Conservation (phyloP, 2,797 vertebrate genomes). For the Rhinatrema bivittatum region DNA sequence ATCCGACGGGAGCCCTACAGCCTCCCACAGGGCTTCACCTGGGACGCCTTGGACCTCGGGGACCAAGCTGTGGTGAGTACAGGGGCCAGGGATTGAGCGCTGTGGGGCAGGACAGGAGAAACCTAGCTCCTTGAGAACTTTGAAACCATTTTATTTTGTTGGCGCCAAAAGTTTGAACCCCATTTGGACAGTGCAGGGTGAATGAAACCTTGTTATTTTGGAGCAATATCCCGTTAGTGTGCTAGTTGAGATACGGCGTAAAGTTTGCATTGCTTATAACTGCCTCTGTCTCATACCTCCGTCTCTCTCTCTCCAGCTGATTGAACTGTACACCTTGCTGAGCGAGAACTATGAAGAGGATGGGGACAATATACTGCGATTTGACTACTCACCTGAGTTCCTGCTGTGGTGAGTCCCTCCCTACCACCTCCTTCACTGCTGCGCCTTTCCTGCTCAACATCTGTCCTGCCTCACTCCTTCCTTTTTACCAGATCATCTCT, state of each 20-base stretch:
- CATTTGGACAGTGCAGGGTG: too few species aligned
- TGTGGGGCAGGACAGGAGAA: not conserved
- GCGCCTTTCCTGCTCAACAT: too few species aligned
- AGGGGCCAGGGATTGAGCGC: not conserved
- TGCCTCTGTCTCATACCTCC: not conserved
- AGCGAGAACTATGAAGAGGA: constrained; percentile 98
- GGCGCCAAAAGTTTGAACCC: too few species aligned
- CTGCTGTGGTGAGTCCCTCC: constrained; percentile 84
- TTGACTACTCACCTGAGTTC: constrained; percentile 96
- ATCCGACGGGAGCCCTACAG: constrained; percentile 94
- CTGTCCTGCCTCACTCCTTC: too few species aligned
- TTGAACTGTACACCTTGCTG: constrained; percentile 93
- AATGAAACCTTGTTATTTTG: too few species aligned
- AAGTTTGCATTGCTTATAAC: too few species aligned
- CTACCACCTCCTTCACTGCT: too few species aligned
- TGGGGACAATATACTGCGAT: constrained; percentile 98
- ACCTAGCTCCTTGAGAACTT: too few species aligned
- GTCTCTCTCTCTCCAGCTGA: constrained; percentile 66
- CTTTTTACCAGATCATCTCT: too few species aligned
- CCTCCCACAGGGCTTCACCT: constrained; percentile 87
- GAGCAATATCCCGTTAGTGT: too few species aligned
- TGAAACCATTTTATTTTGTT: too few species aligned
- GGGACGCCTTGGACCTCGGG: constrained; percentile 91
- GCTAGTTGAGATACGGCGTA: too few species aligned
- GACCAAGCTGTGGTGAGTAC: constrained; percentile 81